phyloP scores from a whole-genome alignment of 2,797 vertebrate genomes.

The Distichodus sexfasciatus region DNA sequence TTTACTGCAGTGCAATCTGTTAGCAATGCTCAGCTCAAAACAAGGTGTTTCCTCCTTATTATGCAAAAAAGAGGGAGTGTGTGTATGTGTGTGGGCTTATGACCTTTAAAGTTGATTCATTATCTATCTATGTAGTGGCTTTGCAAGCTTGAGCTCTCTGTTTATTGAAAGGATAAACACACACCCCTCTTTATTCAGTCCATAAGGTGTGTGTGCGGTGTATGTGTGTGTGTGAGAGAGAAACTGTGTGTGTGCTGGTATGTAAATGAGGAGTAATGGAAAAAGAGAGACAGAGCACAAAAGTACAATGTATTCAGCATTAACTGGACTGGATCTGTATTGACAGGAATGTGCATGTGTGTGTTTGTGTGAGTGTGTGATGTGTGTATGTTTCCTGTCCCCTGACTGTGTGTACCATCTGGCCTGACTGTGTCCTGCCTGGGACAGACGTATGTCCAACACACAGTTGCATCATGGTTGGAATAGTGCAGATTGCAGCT shows the following conservation, averaged over 20 bases:
- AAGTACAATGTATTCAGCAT: too few relatives aligned
- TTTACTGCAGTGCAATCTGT: not conserved
- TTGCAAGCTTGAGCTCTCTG: conserved; percentile 24
- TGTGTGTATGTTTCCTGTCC: conserved; percentile 32
- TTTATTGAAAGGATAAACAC: conserved; percentile 31
- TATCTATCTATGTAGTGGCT: conserved; percentile 8
- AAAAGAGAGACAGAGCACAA: too few relatives aligned
- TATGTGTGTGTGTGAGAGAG: not conserved
- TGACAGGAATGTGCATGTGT: conserved; percentile 38
- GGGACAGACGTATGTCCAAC: not conserved
- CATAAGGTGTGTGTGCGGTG: not conserved
- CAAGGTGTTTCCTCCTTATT: conserved; percentile 2
- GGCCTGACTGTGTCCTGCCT: conserved; percentile 31
- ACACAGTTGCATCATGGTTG: conserved; percentile 20
- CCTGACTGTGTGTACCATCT: conserved; percentile 50
- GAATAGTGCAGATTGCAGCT: not conserved
- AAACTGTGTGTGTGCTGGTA: conserved; percentile 1
- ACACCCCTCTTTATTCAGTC: conserved; percentile 9
- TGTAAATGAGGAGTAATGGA: too few relatives aligned
- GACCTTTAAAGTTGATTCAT: conserved; percentile 38
- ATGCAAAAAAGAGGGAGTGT: conserved; percentile 8
- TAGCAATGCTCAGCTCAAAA: not conserved
- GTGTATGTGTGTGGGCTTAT: not conserved
- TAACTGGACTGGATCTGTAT: too few relatives aligned
- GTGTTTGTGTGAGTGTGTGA: conserved; percentile 22